phyloP scores from a whole-genome alignment of 1,140 invertebrate genomes.

The Ganaspis sp. region DNA sequence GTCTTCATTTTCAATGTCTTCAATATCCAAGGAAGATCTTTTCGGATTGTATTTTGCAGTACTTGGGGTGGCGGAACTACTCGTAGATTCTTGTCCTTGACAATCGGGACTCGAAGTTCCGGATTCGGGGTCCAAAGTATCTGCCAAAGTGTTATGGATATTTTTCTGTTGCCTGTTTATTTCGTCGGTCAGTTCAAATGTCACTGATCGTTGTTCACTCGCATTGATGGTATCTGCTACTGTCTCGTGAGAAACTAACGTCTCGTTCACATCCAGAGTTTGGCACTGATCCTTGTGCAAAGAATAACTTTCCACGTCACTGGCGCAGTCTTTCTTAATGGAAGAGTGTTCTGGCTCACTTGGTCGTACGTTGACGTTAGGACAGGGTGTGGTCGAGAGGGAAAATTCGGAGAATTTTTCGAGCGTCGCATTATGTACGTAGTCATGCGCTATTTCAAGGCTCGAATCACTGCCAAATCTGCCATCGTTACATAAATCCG shows the following conservation, averaged over 20 bases:
- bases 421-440: conserved; percentile 33
- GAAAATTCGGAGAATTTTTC: conserved; percentile 41
- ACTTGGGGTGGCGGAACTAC: conserved; percentile 75
- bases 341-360: conserved; percentile 18
- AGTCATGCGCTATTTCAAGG: conserved; percentile 60
- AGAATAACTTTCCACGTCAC: neutral
- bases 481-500: conserved; percentile 50
- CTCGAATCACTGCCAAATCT: conserved; percentile 56
- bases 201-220: neutral
- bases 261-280: neutral
- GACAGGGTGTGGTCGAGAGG: neutral
- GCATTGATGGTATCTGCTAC: too few relatives aligned
- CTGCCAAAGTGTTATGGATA: neutral
- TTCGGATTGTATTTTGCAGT: conserved; percentile 76
- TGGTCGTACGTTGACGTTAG: neutral
- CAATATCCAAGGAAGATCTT: conserved; percentile 67
- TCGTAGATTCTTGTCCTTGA: conserved; percentile 70
- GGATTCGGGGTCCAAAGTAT: neutral
- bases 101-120: conserved; percentile 46
- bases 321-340: neutral
- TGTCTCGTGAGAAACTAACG: neutral
- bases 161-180: neutral
- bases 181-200: neutral
- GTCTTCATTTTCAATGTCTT: conserved; percentile 63
- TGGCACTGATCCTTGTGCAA: neutral